A percentile compares a stretch with the other conserved stretches of the same genome.
Evolutionary conservation across 2,113 vertebrate species (phyloP).

Genomic region (Columbina picui): DNA sequence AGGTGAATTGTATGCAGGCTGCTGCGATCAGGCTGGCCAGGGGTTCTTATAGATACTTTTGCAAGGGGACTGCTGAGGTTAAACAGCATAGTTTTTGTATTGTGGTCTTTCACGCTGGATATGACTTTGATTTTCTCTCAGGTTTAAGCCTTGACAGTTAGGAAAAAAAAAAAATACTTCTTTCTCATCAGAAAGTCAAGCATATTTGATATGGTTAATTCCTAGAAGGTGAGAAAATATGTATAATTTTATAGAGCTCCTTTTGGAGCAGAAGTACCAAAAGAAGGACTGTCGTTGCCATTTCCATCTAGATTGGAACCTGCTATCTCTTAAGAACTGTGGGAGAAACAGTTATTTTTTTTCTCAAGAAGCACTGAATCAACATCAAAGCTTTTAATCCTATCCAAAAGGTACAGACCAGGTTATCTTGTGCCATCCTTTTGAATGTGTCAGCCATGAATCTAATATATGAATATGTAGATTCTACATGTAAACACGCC

Average conservation of each 20-base stretch:
- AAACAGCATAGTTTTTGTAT: not conserved
- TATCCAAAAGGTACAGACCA: not conserved
- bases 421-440: not conserved
- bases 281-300: not conserved
- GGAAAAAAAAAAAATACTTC: not conserved
- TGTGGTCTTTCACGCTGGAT: not conserved
- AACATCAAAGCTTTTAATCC: not conserved
- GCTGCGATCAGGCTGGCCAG: not conserved
- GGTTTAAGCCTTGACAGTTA: not conserved
- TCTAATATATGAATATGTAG: not conserved
- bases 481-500: not conserved
- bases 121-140: not conserved
- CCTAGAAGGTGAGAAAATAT: not conserved
- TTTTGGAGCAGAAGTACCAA: not conserved
- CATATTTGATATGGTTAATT: not conserved
- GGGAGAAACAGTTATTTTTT: not conserved
- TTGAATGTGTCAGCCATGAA: not conserved
- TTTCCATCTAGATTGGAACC: not conserved
- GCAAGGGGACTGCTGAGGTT: not conserved
- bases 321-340: not conserved
- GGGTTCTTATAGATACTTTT: not conserved
- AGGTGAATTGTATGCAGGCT: not conserved
- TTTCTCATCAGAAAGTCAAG: not conserved
- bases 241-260: not conserved
- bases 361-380: not conserved